Percentiles rank a stretch among this genome's conserved stretches.
Conservation (phyloP, 2,797 vertebrate species). For the Etheostoma perlongum region DNA sequence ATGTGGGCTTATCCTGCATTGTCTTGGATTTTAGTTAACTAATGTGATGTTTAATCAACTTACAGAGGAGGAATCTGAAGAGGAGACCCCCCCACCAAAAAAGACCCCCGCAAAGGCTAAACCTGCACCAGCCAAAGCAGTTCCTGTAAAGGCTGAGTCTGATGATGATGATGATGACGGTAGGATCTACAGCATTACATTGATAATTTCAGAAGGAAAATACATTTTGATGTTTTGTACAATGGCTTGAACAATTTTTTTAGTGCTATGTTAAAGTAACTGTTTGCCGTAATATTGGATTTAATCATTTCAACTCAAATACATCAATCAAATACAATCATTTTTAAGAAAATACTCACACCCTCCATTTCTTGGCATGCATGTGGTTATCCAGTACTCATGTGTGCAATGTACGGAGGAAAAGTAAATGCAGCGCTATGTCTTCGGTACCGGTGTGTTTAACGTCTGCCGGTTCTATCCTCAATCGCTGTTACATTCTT, state of each 20-base stretch:
- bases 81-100: constrained; percentile 84
- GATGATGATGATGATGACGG: constrained; percentile 84
- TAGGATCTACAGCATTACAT: constrained; percentile 8
- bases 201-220: background rate
- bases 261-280: background rate
- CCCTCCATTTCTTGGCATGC: constrained; percentile 80
- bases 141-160: constrained; percentile 80
- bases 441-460: constrained; percentile 79
- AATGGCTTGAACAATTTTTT: background rate
- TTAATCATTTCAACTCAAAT: background rate
- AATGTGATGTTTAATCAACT: background rate
- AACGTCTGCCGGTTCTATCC: constrained; percentile 81
- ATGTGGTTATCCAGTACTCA: constrained; percentile 66
- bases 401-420: constrained; percentile 79
- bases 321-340: too few relatives aligned
- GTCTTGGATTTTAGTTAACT: background rate
- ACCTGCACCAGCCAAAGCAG: constrained; percentile 66
- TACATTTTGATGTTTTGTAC: too few relatives aligned
- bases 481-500: constrained; percentile 75
- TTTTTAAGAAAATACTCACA: background rate
- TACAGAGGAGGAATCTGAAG: constrained; percentile 82
- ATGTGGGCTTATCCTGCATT: rapidly evolving
- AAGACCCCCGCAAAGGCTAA: constrained; percentile 78
- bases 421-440: constrained; percentile 77
- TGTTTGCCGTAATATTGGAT: background rate